Percentiles rank a stretch among this genome's conserved stretches.
Conservation (phyloP, 1,140 invertebrate species). For the Zaprionus nigranus region DNA sequence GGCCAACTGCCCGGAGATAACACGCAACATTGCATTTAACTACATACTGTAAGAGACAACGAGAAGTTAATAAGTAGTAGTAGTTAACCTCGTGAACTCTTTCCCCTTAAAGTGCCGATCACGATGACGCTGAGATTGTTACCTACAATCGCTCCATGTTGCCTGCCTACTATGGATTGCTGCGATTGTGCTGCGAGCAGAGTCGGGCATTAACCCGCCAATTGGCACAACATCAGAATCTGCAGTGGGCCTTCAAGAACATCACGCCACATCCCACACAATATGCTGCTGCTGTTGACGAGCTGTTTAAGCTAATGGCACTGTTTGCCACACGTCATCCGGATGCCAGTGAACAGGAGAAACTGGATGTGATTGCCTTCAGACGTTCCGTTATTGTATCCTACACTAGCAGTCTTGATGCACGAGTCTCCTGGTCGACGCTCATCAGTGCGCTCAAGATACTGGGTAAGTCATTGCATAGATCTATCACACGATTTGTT, state of each 20-base stretch:
- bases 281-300: constrained; percentile 95
- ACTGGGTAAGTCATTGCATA: constrained; percentile 85
- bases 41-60: constrained; percentile 93
- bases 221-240: constrained; percentile 95
- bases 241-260: constrained; percentile 98
- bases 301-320: constrained; percentile 95
- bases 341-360: constrained; percentile 91
- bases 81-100: constrained; percentile 24
- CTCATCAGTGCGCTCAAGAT: constrained; percentile 94
- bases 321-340: constrained; percentile 91
- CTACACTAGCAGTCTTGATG: constrained; percentile 89
- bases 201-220: constrained; percentile 93
- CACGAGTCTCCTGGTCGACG: constrained; percentile 88
- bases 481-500: background rate
- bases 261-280: constrained; percentile 97
- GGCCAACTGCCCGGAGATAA: constrained; percentile 90
- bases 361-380: constrained; percentile 92
- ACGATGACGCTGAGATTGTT: constrained; percentile 97
- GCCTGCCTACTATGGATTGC: constrained; percentile 96
- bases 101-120: constrained; percentile 90
- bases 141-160: constrained; percentile 96
- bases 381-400: constrained; percentile 92
- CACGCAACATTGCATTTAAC: constrained; percentile 96
- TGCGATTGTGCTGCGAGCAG: constrained; percentile 94
- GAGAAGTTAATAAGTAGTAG: background rate